These are phyloP conservation scores for Bombus huntii DNA, from an alignment of 1,140 invertebrate species.

Conservation along the genomic window DNA sequence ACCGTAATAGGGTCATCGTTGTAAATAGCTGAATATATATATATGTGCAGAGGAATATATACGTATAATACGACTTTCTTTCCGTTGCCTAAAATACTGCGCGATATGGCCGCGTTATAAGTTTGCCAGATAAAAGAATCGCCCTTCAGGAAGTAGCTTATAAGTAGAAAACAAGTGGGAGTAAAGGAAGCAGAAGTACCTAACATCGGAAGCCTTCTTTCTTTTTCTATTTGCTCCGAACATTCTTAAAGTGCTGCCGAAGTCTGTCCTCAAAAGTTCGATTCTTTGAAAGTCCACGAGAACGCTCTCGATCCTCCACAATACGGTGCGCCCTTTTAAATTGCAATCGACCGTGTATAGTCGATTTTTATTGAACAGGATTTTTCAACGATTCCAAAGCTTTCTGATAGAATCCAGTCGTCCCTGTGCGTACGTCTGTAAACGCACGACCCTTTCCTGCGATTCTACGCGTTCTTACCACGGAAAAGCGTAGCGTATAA, in stretches of 20 bases:
- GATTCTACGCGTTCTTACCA: too few species aligned
- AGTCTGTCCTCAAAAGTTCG: slow-evolving; percentile 54
- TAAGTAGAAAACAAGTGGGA: slow-evolving; percentile 42
- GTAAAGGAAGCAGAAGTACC: slow-evolving; percentile 44
- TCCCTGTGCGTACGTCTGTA: too few species aligned
- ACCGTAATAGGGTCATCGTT: not conserved
- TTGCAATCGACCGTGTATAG: slow-evolving; percentile 31
- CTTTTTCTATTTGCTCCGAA: slow-evolving; percentile 46
- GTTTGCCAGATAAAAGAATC: slow-evolving; percentile 41
- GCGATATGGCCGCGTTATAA: slow-evolving; percentile 17
- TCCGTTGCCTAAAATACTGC: not conserved
- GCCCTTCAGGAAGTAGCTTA: slow-evolving; percentile 32
- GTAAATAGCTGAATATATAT: too few species aligned
- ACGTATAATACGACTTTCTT: not conserved
- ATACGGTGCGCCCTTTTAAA: slow-evolving; percentile 43
- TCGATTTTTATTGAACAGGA: slow-evolving; percentile 18
- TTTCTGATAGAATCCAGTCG: too few species aligned
- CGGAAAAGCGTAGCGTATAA: too few species aligned
- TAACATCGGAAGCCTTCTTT: slow-evolving; percentile 45
- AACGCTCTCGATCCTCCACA: slow-evolving; percentile 45
- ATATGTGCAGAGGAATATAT: not conserved
- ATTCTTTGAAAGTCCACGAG: slow-evolving; percentile 47
- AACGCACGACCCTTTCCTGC: too few species aligned
- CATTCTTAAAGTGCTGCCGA: slow-evolving; percentile 53
- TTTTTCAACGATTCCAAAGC: not conserved